Evolutionary conservation across 2,113 vertebrate genomes (phyloP).

Genomic region (Onychorhynchus coronatus): DNA sequence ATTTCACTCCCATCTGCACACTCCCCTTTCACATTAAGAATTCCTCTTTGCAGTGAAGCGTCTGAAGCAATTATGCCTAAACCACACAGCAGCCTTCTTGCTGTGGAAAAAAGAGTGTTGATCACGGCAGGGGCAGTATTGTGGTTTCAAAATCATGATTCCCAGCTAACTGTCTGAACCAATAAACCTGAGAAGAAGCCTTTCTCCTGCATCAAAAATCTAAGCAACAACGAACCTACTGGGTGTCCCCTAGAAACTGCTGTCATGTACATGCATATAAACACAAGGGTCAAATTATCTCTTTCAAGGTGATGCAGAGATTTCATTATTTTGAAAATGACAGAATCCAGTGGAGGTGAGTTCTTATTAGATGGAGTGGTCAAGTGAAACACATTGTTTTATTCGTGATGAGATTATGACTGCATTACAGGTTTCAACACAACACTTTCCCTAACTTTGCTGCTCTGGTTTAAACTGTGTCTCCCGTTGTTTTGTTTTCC

Average conservation of each 20-base stretch:
- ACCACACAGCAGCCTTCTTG: background rate
- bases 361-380: conserved; percentile 34
- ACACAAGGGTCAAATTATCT: conserved; percentile 20
- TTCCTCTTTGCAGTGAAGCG: background rate
- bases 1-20: background rate
- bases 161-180: background rate
- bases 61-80: background rate
- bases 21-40: background rate
- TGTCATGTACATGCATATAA: background rate
- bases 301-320: conserved; percentile 32
- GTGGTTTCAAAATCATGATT: background rate
- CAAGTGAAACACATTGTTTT: conserved; percentile 31
- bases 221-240: background rate
- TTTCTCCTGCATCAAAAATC: background rate
- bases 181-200: background rate
- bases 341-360: background rate
- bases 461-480: background rate
- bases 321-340: conserved; percentile 34
- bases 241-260: background rate
- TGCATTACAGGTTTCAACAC: background rate
- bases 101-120: background rate
- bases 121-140: rapidly evolving
- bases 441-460: background rate
- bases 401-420: conserved; percentile 4
- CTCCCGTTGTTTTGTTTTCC: background rate